Conservation (phyloP, 1,140 invertebrate species). For the Branchinecta lynchi region DNA sequence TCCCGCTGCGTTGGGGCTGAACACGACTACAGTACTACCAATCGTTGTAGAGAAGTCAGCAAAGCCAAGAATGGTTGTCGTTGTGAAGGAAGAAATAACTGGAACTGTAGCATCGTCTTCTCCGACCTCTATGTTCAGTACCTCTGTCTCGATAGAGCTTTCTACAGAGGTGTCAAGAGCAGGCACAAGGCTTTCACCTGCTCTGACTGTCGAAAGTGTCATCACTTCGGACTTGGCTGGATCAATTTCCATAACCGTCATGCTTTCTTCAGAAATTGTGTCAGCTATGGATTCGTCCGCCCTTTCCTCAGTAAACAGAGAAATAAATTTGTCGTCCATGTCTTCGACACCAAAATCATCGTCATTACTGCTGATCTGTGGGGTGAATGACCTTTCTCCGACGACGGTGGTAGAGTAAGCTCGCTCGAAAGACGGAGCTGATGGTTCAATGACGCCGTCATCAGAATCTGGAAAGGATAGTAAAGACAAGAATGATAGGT, state of each 20-base stretch:
- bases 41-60: slow-evolving; percentile 3
- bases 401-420: background rate
- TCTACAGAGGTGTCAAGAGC: background rate
- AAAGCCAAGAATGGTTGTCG: background rate
- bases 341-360: no score
- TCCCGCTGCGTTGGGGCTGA: background rate
- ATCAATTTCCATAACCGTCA: background rate
- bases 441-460: background rate
- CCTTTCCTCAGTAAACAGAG: no score
- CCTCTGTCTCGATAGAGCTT: no score
- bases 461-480: background rate
- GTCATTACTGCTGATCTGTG: no score
- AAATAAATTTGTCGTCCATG: no score
- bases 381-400: background rate
- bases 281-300: no score
- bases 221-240: background rate
- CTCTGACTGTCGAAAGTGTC: background rate
- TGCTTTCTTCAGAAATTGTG: background rate
- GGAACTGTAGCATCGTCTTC: background rate
- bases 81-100: background rate
- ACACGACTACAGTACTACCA: background rate
- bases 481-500: background rate
- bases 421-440: background rate
- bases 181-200: background rate
- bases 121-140: background rate